These are phyloP conservation scores for Actias luna DNA, from an alignment of 2,888 invertebrate genomes.

Conservation along the genomic window DNA sequence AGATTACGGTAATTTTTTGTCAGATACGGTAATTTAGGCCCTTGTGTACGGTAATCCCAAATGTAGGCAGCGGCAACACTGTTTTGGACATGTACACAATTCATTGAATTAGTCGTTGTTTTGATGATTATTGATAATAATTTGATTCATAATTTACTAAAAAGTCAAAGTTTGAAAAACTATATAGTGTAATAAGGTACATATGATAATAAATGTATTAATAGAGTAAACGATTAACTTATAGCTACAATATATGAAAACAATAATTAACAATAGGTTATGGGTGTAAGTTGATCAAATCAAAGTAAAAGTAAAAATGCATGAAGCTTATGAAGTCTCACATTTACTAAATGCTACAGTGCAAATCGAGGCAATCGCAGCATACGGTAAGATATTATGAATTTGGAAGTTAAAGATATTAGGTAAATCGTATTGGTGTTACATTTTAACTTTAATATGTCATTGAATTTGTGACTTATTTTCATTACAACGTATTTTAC, in stretches of 20 bases:
- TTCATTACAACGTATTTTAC: no score
- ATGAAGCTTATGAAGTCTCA: constrained; percentile 92
- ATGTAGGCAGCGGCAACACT: no score
- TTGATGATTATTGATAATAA: no score
- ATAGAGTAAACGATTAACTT: not conserved
- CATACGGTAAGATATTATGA: constrained; percentile 86
- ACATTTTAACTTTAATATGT: not conserved
- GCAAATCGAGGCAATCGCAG: constrained; percentile 95
- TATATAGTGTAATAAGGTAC: not conserved
- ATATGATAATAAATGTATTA: constrained; percentile 1
- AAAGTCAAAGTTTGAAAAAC: not conserved
- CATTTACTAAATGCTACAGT: constrained; percentile 92
- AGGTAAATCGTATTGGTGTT: not conserved
- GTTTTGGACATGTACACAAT: no score
- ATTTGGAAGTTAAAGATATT: not conserved
- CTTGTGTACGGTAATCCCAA: no score
- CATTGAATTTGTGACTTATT: not conserved
- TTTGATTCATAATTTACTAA: no score
- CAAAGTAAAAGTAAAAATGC: constrained; percentile 76
- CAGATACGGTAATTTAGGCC: no score
- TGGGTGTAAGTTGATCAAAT: constrained; percentile 8
- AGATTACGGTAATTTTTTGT: no score
- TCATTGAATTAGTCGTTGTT: no score
- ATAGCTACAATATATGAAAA: not conserved
- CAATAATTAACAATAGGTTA: constrained; percentile 6